Evolutionary conservation across 2,113 vertebrate genomes (phyloP).

Genomic region (Boleophthalmus pectinirostris): DNA sequence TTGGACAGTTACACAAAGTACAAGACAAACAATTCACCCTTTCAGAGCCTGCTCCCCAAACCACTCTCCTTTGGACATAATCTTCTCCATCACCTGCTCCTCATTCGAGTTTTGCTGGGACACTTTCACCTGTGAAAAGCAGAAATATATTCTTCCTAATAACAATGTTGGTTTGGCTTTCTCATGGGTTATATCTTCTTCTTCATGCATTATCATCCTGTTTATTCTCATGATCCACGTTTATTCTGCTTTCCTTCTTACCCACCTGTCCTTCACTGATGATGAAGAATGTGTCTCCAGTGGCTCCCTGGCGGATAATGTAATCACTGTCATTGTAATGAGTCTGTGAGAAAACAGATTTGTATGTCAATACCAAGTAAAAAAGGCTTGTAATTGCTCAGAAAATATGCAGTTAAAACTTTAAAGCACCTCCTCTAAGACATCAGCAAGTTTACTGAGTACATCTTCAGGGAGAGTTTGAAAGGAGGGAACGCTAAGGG

Average conservation of each 20-base stretch:
- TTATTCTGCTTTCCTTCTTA: not conserved
- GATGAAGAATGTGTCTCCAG: slow-evolving; percentile 80
- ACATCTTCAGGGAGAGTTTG: slow-evolving; percentile 71
- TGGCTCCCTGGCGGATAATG: slow-evolving; percentile 76
- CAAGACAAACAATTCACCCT: slow-evolving; percentile 54
- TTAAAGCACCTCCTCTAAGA: slow-evolving; percentile 72
- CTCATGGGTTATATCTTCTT: not conserved
- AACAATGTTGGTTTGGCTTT: not conserved
- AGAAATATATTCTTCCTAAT: not conserved
- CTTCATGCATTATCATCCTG: not conserved
- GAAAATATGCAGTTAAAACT: slow-evolving; percentile 10
- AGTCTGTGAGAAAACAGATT: slow-evolving; percentile 51
- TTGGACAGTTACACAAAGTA: not conserved
- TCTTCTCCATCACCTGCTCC: slow-evolving; percentile 56
- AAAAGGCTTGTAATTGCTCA: not conserved
- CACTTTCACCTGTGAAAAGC: slow-evolving; percentile 65
- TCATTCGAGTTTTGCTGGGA: slow-evolving; percentile 62
- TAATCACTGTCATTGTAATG: slow-evolving; percentile 73
- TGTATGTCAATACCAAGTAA: not conserved
- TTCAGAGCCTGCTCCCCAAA: slow-evolving; percentile 79
- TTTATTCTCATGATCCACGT: not conserved
- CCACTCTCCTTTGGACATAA: slow-evolving; percentile 72
- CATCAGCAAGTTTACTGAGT: slow-evolving; percentile 77
- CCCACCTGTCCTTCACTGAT: slow-evolving; percentile 78
- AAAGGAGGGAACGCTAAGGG: slow-evolving; percentile 71